Base-by-base conservation (phyloP, 2,888 invertebrate genomes). In the Fragum whitleyi region DNA sequence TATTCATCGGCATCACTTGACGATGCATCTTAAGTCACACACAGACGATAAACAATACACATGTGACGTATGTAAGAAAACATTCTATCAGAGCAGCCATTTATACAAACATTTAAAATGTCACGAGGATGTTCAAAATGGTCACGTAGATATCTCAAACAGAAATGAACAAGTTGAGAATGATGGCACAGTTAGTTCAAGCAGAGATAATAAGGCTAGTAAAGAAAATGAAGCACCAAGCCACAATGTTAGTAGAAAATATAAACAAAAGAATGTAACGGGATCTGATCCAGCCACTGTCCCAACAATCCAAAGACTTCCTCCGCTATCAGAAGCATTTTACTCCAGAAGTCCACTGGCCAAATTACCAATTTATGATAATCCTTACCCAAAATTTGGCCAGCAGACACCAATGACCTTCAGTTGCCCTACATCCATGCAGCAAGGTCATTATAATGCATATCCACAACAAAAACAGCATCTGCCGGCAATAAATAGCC, bases 1-100 rank as follows among this genome's bases (percentile, higher is more conserved):
- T 29, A 88, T 88, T 51, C 87, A 88, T 57, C 81, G 86, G 1
- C 88, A 88, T 83, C 88, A 88, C 76, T 74, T 88, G 0, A 88
- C 86, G 0, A 88, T 87, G 77, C 88, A 88, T 53, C 70, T 84
- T 65, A 73, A 84, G 7, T 87, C 87, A 53, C 88, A 88, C 57
- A 70, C 70, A 3, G 81, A 81, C 1, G 75, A 72, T 1, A 86
- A 86, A 36, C 85, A 77, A 0, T 84, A 84, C 19, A 68, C 69
- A 2, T 88, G 86, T 61, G 79, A 85, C 6, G 67, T 83, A 29
- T 86, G 86, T 59, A 53, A 77, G 23, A 84, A 84, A 29, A 85
- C 83, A 39, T 88, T 88, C 29, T 74, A 83, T 6, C 87, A 87
- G 70, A 86, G 81, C 21, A 86, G 86, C 74, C 87, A 87, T 69